phyloP scores from a whole-genome alignment of 2,888 invertebrate species.

The Trachelus tabidus region DNA sequence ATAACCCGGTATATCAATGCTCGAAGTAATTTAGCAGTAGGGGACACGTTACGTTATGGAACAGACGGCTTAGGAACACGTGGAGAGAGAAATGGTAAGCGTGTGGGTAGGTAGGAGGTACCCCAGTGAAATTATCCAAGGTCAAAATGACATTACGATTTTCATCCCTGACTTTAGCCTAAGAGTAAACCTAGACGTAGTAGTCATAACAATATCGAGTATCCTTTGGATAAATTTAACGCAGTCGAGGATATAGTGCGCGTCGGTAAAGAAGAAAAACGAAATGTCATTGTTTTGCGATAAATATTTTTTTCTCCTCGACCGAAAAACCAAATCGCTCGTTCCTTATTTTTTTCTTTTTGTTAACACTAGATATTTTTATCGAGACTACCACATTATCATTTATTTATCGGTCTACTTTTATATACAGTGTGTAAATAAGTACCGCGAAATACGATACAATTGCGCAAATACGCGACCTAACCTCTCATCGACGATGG shows the following conservation, averaged over 20 bases:
- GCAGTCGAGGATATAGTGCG: not conserved
- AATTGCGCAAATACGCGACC: not conserved
- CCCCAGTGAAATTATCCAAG: not conserved
- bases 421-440: not conserved
- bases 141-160: not conserved
- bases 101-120: not conserved
- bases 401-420: not conserved
- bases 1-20: not conserved
- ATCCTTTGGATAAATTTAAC: not conserved
- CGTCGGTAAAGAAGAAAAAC: not conserved
- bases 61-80: not conserved
- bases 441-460: not conserved
- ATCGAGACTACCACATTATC: not conserved
- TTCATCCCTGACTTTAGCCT: not conserved
- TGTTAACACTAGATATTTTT: not conserved
- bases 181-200: not conserved
- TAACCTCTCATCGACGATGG: not conserved
- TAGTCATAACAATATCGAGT: not conserved
- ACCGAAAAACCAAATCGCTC: not conserved
- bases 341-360: not conserved
- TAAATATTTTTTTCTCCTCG: not conserved
- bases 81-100: not conserved
- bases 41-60: not conserved
- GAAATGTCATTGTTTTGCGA: not conserved
- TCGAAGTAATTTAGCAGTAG: not conserved